Percentiles rank a stretch among this genome's conserved stretches.
Conservation (phyloP, 1,140 invertebrate genomes). For the Lucilia sericata region DNA sequence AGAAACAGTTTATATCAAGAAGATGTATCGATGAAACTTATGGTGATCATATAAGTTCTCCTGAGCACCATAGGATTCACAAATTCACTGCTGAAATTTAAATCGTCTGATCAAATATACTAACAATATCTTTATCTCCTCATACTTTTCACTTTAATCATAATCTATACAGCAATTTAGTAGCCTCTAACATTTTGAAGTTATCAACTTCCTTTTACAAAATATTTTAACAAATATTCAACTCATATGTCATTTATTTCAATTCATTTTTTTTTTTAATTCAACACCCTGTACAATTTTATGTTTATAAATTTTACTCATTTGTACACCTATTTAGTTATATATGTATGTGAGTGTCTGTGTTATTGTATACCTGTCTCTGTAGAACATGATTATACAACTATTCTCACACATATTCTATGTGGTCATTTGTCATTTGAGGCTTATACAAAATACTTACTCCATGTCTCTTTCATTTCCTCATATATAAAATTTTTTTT, state of each 20-base stretch:
- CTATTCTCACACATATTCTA: background rate
- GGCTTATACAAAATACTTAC: conserved; percentile 2
- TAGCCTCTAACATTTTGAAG: no score
- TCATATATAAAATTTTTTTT: background rate
- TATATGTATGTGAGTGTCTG: background rate
- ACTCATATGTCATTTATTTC: background rate
- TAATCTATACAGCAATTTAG: no score
- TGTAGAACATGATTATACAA: background rate
- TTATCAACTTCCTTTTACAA: no score
- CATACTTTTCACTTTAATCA: no score
- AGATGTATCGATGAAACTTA: no score
- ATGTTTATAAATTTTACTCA: background rate
- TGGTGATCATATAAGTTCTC: no score
- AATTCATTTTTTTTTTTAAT: background rate
- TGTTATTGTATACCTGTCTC: no score
- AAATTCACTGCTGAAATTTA: no score
- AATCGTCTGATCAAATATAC: no score
- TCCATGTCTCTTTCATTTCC: background rate
- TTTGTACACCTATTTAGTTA: background rate
- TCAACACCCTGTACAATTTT: background rate
- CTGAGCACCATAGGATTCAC: no score
- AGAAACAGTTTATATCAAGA: no score
- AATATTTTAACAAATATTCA: background rate
- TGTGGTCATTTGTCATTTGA: conserved; percentile 36
- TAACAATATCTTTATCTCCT: no score